These are phyloP conservation scores for Lycia hirtaria DNA, from an alignment of 2,888 invertebrate genomes.

Conservation along the genomic window DNA sequence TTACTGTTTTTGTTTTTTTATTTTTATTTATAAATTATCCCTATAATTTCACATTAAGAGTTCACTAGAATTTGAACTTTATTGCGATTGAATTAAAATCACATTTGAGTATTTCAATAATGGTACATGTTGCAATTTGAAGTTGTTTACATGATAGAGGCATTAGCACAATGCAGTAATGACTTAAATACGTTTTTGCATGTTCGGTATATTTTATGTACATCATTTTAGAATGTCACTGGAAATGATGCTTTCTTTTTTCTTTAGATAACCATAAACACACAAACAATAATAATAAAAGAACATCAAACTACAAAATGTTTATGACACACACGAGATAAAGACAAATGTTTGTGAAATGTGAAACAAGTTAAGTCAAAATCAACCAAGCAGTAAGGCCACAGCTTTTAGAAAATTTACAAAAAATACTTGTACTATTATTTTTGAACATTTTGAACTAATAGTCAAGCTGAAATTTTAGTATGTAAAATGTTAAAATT, in stretches of 20 bases:
- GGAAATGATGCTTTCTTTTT: not conserved
- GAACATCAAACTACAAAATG: too few relatives aligned
- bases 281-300: too few relatives aligned
- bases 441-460: too few relatives aligned
- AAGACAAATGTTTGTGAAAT: too few relatives aligned
- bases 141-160: slow-evolving; percentile 27
- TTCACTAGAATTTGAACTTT: not conserved
- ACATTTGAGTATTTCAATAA: not conserved
- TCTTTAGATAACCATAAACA: too few relatives aligned
- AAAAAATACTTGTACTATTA: too few relatives aligned
- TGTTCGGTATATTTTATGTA: slow-evolving; percentile 9
- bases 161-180: slow-evolving; percentile 23
- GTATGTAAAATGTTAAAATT: too few relatives aligned
- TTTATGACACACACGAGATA: too few relatives aligned
- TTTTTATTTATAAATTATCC: not conserved
- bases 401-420: too few relatives aligned
- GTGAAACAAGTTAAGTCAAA: too few relatives aligned
- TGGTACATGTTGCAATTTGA: slow-evolving; percentile 13
- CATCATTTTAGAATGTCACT: not conserved
- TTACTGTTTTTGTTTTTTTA: not conserved
- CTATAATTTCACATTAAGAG: not conserved
- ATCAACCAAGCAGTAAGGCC: too few relatives aligned
- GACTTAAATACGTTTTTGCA: slow-evolving; percentile 29
- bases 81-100: not conserved
- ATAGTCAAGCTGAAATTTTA: too few relatives aligned